Evolutionary conservation across 2,888 invertebrate genomes (phyloP).

Genomic region (Aproaerema taeniolella): DNA sequence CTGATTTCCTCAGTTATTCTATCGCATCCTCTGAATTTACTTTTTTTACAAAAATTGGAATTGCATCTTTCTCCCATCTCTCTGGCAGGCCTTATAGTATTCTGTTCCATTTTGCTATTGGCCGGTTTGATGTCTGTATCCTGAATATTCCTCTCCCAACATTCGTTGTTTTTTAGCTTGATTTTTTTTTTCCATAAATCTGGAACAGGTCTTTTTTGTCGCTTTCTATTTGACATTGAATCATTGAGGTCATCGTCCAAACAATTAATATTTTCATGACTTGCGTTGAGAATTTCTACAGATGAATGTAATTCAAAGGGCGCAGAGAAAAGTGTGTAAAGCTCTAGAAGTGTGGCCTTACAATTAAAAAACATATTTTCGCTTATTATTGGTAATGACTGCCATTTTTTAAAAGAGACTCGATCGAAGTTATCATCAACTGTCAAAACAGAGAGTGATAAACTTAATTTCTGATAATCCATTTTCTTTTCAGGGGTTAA

Average conservation of each 20-base stretch:
- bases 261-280: background rate
- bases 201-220: background rate
- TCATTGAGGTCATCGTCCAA: constrained; percentile 4
- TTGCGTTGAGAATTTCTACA: background rate
- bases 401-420: constrained; percentile 1
- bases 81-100: constrained; percentile 12
- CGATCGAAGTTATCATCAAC: background rate
- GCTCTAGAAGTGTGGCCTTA: background rate
- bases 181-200: constrained; percentile 9
- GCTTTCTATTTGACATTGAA: background rate
- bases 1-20: constrained; percentile 19
- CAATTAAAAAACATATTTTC: background rate
- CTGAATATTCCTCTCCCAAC: constrained; percentile 22
- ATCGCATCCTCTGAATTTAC: constrained; percentile 18
- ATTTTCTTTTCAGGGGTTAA: too few relatives aligned
- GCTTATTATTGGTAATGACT: background rate
- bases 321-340: background rate
- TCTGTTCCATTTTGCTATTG: constrained; percentile 11
- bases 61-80: constrained; percentile 15
- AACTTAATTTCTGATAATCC: too few relatives aligned
- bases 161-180: constrained; percentile 17
- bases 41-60: constrained; percentile 22
- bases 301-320: background rate
- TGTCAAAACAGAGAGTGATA: background rate
- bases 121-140: constrained; percentile 17